Evolutionary conservation across 2,797 vertebrate genomes (phyloP).

Genomic region (Geotrypetes seraphini): DNA sequence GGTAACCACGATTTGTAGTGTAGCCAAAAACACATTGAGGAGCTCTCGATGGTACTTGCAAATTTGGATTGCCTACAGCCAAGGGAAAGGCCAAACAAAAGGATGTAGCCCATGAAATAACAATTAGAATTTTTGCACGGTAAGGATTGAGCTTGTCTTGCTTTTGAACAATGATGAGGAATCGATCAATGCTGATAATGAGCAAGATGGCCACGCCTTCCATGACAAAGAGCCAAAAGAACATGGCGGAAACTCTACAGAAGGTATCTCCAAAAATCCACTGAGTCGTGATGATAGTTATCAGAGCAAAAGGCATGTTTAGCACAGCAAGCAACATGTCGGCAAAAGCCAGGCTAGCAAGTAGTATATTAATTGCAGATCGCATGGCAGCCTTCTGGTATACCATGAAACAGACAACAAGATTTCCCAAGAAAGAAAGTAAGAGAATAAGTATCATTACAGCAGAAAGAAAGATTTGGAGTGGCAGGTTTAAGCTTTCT

Average conservation of each 20-base stretch:
- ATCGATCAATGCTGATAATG: conserved; percentile 93
- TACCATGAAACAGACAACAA: conserved; percentile 95
- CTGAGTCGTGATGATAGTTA: conserved; percentile 74
- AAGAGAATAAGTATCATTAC: conserved; percentile 76
- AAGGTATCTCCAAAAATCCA: conserved; percentile 89
- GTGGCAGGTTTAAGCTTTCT: conserved; percentile 65
- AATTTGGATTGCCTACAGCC: conserved; percentile 73
- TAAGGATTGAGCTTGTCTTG: conserved; percentile 90
- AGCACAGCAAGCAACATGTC: conserved; percentile 90
- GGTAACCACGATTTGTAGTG: conserved; percentile 70
- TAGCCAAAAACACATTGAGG: conserved; percentile 94
- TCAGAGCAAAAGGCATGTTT: conserved; percentile 89
- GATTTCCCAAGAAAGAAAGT: conserved; percentile 83
- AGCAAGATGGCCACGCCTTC: conserved; percentile 90
- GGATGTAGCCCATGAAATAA: conserved; percentile 79
- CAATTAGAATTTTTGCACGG: conserved; percentile 82
- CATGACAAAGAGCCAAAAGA: conserved; percentile 92
- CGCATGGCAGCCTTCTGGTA: conserved; percentile 95
- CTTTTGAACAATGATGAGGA: conserved; percentile 93
- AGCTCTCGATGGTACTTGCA: conserved; percentile 79
- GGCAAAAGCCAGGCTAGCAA: conserved; percentile 90
- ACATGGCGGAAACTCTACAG: conserved; percentile 86
- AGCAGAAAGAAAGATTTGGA: conserved; percentile 82
- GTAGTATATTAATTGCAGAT: conserved; percentile 94
- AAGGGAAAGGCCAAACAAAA: conserved; percentile 82